Percentiles rank a stretch among this genome's conserved stretches.
These are phyloP conservation scores for Rhyacophila brunnea DNA, from an alignment of 1,140 invertebrate species.

Conservation along the genomic window DNA sequence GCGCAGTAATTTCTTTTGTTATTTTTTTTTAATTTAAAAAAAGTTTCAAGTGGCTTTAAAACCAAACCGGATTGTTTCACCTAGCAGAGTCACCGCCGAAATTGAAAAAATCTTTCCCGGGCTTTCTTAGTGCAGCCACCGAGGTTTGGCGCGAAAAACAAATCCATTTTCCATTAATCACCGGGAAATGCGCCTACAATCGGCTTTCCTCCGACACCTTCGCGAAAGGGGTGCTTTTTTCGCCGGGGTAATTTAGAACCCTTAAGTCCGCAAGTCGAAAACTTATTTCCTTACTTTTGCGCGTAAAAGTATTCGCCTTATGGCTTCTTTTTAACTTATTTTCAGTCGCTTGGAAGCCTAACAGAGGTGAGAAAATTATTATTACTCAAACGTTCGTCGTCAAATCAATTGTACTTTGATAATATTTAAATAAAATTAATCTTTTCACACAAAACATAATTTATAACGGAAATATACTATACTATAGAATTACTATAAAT, in stretches of 20 bases:
- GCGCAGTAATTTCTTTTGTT: no score
- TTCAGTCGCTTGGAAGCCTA: slow-evolving; percentile 29
- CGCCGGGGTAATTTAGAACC: slow-evolving; percentile 29
- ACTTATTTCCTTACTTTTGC: slow-evolving; percentile 32
- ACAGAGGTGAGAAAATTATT: slow-evolving; percentile 12
- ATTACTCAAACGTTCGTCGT: no score
- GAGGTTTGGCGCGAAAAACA: slow-evolving; percentile 17
- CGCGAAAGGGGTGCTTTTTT: slow-evolving; percentile 7
- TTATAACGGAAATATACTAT: no score
- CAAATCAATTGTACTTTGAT: no score
- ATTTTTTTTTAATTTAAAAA: no score
- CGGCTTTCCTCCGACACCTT: slow-evolving; percentile 17
- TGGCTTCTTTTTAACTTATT: slow-evolving; percentile 33
- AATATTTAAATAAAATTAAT: no score
- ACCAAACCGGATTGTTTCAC: no score
- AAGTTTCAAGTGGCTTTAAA: no score
- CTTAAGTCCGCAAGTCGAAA: slow-evolving; percentile 15
- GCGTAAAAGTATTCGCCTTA: slow-evolving; percentile 32
- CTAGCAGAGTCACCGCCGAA: background rate
- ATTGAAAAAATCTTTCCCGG: background rate
- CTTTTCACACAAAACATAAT: no score
- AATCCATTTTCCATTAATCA: slow-evolving; percentile 32
- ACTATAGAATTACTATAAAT: no score
- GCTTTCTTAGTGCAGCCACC: background rate
- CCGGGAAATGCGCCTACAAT: slow-evolving; percentile 19